Percentiles rank a stretch among this genome's conserved stretches.
phyloP scores from a whole-genome alignment of 2,113 vertebrate species.

The Saccopteryx leptura region DNA sequence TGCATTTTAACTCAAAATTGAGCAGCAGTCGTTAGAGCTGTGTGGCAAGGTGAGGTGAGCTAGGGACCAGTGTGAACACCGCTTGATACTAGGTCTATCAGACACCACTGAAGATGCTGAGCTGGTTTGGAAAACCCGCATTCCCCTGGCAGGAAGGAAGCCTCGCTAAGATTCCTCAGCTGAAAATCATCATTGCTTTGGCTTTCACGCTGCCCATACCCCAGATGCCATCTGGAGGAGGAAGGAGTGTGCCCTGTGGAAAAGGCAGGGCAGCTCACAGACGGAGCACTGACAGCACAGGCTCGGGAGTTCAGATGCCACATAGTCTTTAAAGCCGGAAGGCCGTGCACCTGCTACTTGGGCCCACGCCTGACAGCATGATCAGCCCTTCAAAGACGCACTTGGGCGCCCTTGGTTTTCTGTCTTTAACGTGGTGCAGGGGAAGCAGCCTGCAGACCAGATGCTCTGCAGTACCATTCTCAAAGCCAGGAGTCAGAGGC shows the following conservation, averaged over 20 bases:
- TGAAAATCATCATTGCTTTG: background rate
- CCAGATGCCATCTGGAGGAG: fast-evolving
- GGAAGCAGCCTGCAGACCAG: background rate
- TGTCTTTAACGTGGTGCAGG: background rate
- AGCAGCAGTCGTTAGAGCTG: background rate
- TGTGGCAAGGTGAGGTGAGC: fast-evolving
- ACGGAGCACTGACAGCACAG: fast-evolving
- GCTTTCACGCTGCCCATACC: background rate
- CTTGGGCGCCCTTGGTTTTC: background rate
- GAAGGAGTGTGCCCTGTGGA: background rate
- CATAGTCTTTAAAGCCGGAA: background rate
- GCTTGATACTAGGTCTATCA: too few relatives aligned
- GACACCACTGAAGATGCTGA: background rate
- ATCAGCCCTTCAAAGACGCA: background rate
- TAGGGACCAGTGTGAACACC: fast-evolving
- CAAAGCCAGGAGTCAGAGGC: background rate
- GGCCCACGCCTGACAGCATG: fast-evolving
- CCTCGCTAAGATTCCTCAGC: background rate
- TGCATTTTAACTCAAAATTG: background rate
- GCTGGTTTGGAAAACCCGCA: background rate
- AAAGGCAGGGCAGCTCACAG: background rate
- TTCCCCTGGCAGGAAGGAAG: background rate
- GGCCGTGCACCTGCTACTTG: background rate
- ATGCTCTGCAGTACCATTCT: background rate
- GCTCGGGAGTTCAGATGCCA: fast-evolving